Conservation (phyloP, 2,797 vertebrate species). For the Gorsachius magnificus region DNA sequence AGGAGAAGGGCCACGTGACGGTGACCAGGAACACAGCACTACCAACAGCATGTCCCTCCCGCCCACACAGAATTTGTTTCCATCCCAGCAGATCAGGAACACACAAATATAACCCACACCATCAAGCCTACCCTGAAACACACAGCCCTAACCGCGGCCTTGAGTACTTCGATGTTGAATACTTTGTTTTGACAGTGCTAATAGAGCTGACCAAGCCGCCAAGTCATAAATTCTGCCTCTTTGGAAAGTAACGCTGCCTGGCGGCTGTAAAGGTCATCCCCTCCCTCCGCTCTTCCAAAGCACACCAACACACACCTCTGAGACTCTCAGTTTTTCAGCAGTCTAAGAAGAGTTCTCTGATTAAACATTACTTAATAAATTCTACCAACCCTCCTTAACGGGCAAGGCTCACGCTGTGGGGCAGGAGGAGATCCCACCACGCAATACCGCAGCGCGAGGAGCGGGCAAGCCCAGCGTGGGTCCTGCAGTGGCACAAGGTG, state of each 20-base stretch:
- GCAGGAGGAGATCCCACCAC: background rate
- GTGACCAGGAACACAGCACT: background rate
- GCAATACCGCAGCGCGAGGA: rapidly evolving
- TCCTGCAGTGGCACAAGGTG: background rate
- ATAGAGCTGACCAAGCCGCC: background rate
- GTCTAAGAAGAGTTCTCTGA: background rate
- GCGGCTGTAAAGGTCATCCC: background rate
- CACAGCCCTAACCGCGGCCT: rapidly evolving
- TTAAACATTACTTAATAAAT: background rate
- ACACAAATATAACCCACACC: background rate
- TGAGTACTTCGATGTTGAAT: rapidly evolving
- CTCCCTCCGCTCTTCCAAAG: background rate
- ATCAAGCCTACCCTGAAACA: background rate
- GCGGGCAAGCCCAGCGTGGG: rapidly evolving
- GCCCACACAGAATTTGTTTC: background rate
- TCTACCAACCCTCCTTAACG: background rate
- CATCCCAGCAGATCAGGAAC: background rate
- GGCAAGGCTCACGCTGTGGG: rapidly evolving
- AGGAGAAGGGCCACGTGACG: background rate
- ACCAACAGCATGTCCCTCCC: background rate
- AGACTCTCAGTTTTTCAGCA: background rate
- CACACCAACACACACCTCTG: background rate
- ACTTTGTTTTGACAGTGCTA: rapidly evolving
- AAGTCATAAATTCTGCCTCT: background rate
- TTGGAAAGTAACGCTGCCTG: background rate